Evolutionary conservation across 2,797 vertebrate genomes (phyloP).

Genomic region (Sebastes trivittatus): DNA sequence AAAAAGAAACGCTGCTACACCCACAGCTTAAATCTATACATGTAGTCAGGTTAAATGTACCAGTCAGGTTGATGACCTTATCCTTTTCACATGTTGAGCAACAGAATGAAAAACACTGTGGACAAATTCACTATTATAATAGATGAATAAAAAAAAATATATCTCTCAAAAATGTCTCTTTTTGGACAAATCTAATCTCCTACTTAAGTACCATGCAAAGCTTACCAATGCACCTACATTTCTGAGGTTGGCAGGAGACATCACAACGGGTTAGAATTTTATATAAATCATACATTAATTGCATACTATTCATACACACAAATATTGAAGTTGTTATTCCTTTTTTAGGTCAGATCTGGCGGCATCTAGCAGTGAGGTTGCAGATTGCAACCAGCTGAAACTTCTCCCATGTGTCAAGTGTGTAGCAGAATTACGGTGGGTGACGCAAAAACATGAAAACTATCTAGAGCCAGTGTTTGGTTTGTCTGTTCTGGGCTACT

Average conservation of each 20-base stretch:
- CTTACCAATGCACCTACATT: not conserved
- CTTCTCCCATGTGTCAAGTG: not conserved
- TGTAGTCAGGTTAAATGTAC: not conserved
- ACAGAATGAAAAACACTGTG: not conserved
- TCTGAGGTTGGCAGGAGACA: not conserved
- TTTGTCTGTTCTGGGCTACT: no score
- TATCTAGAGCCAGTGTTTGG: no score
- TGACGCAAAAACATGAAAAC: not conserved
- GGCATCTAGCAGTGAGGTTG: not conserved
- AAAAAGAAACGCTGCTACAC: slow-evolving; percentile 22
- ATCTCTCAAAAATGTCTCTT: not conserved
- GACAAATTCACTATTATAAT: not conserved
- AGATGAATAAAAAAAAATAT: not conserved
- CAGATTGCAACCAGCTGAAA: not conserved
- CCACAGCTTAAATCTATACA: slow-evolving; percentile 23
- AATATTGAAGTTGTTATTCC: not conserved
- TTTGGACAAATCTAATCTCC: not conserved
- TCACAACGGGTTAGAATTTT: not conserved
- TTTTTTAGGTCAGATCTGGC: not conserved
- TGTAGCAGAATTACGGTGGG: no score
- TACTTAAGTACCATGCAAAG: not conserved
- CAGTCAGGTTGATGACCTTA: not conserved
- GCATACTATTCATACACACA: not conserved
- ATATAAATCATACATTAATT: not conserved
- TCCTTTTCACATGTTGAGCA: not conserved